Evolutionary conservation across 1,140 invertebrate genomes (phyloP).

Genomic region (Drosophila nebulosa): DNA sequence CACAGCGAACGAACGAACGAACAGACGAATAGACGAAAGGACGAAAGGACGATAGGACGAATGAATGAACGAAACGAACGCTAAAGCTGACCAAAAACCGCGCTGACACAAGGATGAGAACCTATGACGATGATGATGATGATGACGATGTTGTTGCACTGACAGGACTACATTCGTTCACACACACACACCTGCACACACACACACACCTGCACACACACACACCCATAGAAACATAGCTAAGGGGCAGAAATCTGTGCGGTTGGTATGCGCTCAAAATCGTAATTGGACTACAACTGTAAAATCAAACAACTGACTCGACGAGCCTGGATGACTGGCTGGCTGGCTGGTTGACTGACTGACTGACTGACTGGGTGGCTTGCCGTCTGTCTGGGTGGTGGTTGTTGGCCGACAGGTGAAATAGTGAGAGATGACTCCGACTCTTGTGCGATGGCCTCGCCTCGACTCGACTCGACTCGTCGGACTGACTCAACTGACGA

Average conservation of each 20-base stretch:
- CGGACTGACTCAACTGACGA: constrained; percentile 54
- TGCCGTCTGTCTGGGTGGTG: too few relatives aligned
- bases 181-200: constrained; percentile 4
- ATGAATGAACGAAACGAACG: too few relatives aligned
- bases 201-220: not conserved
- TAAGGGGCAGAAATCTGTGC: constrained; percentile 69
- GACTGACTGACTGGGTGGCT: not conserved
- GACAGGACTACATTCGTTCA: not conserved
- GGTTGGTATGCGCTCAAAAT: constrained; percentile 77
- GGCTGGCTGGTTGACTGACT: not conserved
- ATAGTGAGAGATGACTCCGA: not conserved
- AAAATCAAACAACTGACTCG: constrained; percentile 76
- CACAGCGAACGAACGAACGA: constrained; percentile 18
- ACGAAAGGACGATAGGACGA: too few relatives aligned
- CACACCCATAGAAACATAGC: constrained; percentile 25
- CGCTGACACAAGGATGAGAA: too few relatives aligned
- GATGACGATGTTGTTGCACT: not conserved
- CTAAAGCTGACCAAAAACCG: constrained; percentile 41
- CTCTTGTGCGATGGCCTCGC: constrained; percentile 19
- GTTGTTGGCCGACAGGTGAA: constrained; percentile 28
- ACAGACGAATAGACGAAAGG: not conserved
- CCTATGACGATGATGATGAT: constrained; percentile 32
- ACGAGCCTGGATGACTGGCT: constrained; percentile 19
- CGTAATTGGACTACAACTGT: constrained; percentile 78
- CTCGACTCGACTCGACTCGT: too few relatives aligned